Percentiles rank a stretch among this genome's conserved stretches.
Evolutionary conservation across 2,888 invertebrate genomes (phyloP).

Genomic region (Rhagonycha fulva): DNA sequence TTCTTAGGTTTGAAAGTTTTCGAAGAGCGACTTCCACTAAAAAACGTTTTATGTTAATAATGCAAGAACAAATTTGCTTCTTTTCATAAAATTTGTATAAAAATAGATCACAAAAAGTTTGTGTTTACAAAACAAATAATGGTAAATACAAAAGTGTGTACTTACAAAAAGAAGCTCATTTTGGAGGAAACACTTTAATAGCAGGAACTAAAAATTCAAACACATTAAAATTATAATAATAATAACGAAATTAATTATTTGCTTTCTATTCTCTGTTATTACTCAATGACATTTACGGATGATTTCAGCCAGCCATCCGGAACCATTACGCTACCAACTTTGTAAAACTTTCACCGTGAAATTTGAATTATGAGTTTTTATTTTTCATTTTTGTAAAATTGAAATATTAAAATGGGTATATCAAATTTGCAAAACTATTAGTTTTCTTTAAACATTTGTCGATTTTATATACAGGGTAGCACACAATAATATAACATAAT

Average conservation of each 20-base stretch:
- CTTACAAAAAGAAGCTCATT: constrained; percentile 71
- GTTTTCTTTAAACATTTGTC: background rate
- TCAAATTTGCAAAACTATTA: background rate
- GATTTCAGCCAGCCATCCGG: constrained; percentile 39
- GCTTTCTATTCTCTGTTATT: constrained; percentile 33
- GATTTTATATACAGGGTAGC: background rate
- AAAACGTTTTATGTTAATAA: constrained; percentile 29
- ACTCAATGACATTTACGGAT: constrained; percentile 46
- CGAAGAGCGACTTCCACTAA: constrained; percentile 87
- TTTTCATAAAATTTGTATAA: constrained; percentile 18
- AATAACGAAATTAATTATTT: constrained; percentile 3
- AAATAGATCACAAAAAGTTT: constrained; percentile 34
- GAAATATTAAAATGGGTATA: background rate
- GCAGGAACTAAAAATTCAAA: constrained; percentile 9
- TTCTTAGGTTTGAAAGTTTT: constrained; percentile 99
- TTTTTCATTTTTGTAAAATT: background rate
- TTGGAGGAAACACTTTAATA: constrained; percentile 38
- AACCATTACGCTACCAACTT: constrained; percentile 12
- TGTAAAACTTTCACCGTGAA: background rate
- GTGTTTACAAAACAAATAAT: constrained; percentile 3
- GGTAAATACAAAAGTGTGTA: constrained; percentile 41
- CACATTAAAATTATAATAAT: constrained; percentile 10
- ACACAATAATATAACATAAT: no score
- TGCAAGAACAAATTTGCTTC: constrained; percentile 2
- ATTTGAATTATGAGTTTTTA: background rate